phyloP scores from a whole-genome alignment of 2,888 invertebrate species.

The Aethes cnicana region DNA sequence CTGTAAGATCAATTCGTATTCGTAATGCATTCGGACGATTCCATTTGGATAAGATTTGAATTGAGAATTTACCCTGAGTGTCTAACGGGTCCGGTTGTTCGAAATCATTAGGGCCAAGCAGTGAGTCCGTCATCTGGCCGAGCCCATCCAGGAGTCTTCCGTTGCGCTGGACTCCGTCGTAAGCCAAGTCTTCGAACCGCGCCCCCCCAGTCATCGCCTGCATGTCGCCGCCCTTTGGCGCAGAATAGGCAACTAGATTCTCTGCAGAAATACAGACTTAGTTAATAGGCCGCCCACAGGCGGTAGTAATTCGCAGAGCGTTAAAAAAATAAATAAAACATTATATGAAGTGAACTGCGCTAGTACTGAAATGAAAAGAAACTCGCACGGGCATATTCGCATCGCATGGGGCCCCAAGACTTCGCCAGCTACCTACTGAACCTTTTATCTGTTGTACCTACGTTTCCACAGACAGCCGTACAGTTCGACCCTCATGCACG shows the following conservation, averaged over 20 bases:
- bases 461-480: slow-evolving; percentile 89
- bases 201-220: slow-evolving; percentile 85
- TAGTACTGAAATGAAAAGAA: not conserved
- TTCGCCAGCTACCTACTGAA: slow-evolving; percentile 50
- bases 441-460: slow-evolving; percentile 58
- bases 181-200: slow-evolving; percentile 89
- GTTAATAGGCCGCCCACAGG: slow-evolving; percentile 56
- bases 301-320: slow-evolving; percentile 44
- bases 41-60: too few species aligned
- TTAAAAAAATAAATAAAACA: slow-evolving; percentile 12
- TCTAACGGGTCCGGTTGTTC: slow-evolving; percentile 82
- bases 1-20: slow-evolving; percentile 51
- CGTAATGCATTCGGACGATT: too few species aligned
- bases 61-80: slow-evolving; percentile 82
- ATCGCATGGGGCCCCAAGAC: slow-evolving; percentile 54
- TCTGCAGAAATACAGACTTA: slow-evolving; percentile 75
- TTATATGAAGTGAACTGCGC: not conserved
- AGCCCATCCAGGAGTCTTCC: slow-evolving; percentile 85
- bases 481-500: slow-evolving; percentile 95
- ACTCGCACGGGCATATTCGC: slow-evolving; percentile 48
- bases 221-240: slow-evolving; percentile 84
- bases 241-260: slow-evolving; percentile 85
- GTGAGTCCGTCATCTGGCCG: slow-evolving; percentile 91
- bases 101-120: slow-evolving; percentile 86
- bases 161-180: slow-evolving; percentile 86